Conservation (phyloP, 2,797 vertebrate genomes). For the Loriculus beryllinus region DNA sequence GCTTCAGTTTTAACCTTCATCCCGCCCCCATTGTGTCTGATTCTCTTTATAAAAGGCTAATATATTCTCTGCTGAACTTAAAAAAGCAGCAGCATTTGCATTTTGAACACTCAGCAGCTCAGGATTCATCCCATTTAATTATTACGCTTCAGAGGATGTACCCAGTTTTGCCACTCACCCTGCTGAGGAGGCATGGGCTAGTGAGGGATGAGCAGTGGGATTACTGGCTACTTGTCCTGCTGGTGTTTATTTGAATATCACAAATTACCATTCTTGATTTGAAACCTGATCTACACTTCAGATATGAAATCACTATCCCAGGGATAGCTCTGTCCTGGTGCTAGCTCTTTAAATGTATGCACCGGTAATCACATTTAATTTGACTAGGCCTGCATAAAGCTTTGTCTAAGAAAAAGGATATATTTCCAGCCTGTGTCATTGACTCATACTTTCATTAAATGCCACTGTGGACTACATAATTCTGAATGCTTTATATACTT, state of each 20-base stretch:
- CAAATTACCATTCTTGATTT: background rate
- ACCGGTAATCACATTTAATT: background rate
- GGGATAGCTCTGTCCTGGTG: background rate
- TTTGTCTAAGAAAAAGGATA: background rate
- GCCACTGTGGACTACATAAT: background rate
- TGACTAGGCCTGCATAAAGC: background rate
- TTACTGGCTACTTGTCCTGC: fast-evolving
- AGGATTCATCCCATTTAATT: constrained; percentile 24
- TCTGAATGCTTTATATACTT: constrained; percentile 5
- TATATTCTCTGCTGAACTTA: constrained; percentile 2
- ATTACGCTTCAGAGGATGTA: background rate
- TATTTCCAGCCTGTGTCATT: background rate
- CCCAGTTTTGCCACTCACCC: background rate
- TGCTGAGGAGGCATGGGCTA: background rate
- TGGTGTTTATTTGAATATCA: background rate
- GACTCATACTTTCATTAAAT: background rate
- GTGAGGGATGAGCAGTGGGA: background rate
- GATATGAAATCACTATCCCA: background rate
- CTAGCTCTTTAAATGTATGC: background rate
- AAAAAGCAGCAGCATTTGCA: constrained; percentile 24
- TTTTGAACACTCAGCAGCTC: background rate
- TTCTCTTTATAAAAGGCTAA: constrained; percentile 13
- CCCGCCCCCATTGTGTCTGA: background rate
- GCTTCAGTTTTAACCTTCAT: background rate
- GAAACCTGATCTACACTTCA: background rate